A percentile compares a stretch with the other conserved stretches of the same genome.
Evolutionary conservation across 2,113 vertebrate species (phyloP).

Genomic region (Menura novaehollandiae): DNA sequence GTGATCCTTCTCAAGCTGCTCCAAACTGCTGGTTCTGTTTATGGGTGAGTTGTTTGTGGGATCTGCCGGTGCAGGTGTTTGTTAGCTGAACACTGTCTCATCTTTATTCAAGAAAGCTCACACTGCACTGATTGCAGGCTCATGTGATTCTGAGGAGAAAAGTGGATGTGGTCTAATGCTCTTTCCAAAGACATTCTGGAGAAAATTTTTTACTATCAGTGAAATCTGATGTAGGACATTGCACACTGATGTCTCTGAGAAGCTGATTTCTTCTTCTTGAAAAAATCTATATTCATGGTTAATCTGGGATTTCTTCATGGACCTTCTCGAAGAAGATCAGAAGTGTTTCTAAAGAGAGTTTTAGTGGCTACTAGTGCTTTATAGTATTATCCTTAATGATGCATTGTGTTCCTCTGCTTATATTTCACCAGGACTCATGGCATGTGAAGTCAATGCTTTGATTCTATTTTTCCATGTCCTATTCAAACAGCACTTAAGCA

Average conservation of each 20-base stretch:
- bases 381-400: background rate
- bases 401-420: background rate
- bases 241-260: background rate
- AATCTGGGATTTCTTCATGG: background rate
- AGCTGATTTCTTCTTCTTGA: background rate
- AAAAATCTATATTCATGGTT: background rate
- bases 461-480: background rate
- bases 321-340: background rate
- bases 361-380: background rate
- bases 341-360: background rate
- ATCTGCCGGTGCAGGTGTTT: background rate
- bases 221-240: background rate
- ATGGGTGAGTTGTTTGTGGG: background rate
- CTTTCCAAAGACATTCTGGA: background rate
- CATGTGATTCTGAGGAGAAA: background rate
- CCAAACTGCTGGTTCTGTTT: background rate
- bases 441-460: background rate
- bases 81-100: background rate
- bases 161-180: background rate
- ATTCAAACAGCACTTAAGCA: background rate
- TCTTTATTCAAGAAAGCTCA: slow-evolving; percentile 9
- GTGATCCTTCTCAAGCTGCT: background rate
- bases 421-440: background rate
- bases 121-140: background rate
- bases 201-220: background rate